These are phyloP conservation scores for Burhinus bistriatus DNA, from an alignment of 2,113 vertebrate genomes.

Conservation along the genomic window DNA sequence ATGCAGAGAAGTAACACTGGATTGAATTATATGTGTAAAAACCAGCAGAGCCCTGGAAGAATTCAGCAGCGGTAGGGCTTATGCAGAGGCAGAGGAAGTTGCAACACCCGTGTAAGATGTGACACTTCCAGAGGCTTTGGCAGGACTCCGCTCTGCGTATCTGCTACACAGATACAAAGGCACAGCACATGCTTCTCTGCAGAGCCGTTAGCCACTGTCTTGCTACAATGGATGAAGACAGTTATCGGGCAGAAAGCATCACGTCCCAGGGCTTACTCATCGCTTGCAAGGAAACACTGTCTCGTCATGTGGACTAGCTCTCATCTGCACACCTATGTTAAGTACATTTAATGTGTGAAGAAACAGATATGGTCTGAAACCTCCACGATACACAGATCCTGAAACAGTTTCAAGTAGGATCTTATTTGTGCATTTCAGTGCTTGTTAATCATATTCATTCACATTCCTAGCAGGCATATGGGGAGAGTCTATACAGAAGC, in stretches of 20 bases:
- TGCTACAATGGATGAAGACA: neutral
- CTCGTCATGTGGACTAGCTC: neutral
- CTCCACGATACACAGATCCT: neutral
- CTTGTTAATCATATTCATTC: slow-evolving; percentile 55
- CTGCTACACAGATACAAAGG: slow-evolving; percentile 32
- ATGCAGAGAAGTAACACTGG: neutral
- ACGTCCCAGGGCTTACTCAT: neutral
- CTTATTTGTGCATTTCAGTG: slow-evolving; percentile 51
- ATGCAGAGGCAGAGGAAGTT: slow-evolving; percentile 56
- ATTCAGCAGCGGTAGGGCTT: slow-evolving; percentile 26
- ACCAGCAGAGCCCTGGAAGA: slow-evolving; percentile 8
- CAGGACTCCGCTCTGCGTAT: neutral
- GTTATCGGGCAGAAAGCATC: neutral
- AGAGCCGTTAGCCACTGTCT: slow-evolving; percentile 21
- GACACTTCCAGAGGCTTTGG: slow-evolving; percentile 61
- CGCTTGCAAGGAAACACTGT: neutral
- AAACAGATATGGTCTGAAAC: neutral
- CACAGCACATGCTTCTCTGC: neutral
- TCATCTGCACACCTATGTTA: neutral
- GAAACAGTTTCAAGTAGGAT: slow-evolving; percentile 20
- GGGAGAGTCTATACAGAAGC: slow-evolving; percentile 62
- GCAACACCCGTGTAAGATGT: slow-evolving; percentile 51
- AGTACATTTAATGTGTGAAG: neutral
- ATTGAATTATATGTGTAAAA: slow-evolving; percentile 9
- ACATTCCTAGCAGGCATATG: slow-evolving; percentile 63